Percentiles rank a stretch among this genome's conserved stretches.
These are phyloP conservation scores for Corythornis madagascariensis DNA, from an alignment of 2,113 vertebrate genomes.

Conservation along the genomic window DNA sequence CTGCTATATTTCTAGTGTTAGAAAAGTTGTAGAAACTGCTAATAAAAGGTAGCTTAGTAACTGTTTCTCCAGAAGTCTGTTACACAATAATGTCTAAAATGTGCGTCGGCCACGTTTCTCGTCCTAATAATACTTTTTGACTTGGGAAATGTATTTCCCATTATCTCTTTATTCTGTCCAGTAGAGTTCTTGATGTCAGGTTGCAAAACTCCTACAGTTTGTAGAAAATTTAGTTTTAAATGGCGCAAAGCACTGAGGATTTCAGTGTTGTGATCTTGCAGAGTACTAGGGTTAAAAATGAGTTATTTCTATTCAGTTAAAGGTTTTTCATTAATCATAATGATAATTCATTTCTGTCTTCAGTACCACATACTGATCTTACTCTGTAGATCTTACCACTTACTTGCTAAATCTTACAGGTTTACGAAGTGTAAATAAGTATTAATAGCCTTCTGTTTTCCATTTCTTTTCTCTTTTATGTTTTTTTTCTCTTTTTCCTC, in stretches of 20 bases:
- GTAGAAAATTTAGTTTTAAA: neutral
- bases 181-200: neutral
- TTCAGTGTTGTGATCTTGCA: slow-evolving; percentile 1
- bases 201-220: neutral
- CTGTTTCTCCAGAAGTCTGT: slow-evolving; percentile 31
- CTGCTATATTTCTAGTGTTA: slow-evolving; percentile 51
- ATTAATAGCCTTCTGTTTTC: neutral
- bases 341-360: slow-evolving; percentile 20
- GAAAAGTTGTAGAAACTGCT: slow-evolving; percentile 38
- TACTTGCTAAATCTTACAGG: neutral
- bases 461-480: neutral
- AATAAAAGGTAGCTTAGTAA: slow-evolving; percentile 59
- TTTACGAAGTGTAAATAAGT: neutral
- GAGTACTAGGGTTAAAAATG: slow-evolving; percentile 10
- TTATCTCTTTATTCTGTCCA: neutral
- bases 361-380: neutral
- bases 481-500: too few species aligned
- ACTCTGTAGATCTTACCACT: neutral
- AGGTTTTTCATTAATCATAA: neutral
- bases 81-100: slow-evolving; percentile 33
- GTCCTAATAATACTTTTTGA: neutral
- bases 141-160: neutral
- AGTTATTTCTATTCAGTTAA: slow-evolving; percentile 34
- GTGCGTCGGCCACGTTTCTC: slow-evolving; percentile 17
- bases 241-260: neutral